Conservation (phyloP, 2,113 vertebrate species). For the Litocranius walleri region DNA sequence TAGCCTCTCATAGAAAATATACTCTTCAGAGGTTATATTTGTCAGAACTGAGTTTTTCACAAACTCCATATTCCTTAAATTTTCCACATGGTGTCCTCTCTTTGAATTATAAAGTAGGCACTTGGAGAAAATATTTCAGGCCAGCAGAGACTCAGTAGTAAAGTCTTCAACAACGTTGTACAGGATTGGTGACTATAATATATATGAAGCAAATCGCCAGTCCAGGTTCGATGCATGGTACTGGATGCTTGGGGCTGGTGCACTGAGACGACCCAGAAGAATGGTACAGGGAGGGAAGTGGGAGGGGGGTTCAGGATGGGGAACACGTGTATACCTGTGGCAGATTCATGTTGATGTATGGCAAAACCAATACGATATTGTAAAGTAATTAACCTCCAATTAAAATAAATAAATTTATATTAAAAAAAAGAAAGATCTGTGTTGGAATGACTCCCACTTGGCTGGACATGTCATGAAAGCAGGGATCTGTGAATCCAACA, state of each 20-base stretch:
- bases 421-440: background rate
- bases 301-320: too few relatives aligned
- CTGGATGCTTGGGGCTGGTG: too few relatives aligned
- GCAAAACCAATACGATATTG: too few relatives aligned
- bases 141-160: background rate
- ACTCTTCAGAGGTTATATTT: background rate
- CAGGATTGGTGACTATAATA: background rate
- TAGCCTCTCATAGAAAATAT: background rate
- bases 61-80: background rate
- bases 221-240: too few relatives aligned
- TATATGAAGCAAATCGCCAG: too few relatives aligned
- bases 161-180: background rate
- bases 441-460: background rate
- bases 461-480: background rate
- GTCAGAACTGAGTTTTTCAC: background rate
- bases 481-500: background rate
- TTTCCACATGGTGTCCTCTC: background rate
- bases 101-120: background rate
- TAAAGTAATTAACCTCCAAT: too few relatives aligned
- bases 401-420: too few relatives aligned
- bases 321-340: too few relatives aligned
- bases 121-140: background rate
- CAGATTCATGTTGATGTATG: too few relatives aligned
- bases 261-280: too few relatives aligned
- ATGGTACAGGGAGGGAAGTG: too few relatives aligned